Conservation (phyloP, 2,113 vertebrate species). For the Tupaia chinensis region DNA sequence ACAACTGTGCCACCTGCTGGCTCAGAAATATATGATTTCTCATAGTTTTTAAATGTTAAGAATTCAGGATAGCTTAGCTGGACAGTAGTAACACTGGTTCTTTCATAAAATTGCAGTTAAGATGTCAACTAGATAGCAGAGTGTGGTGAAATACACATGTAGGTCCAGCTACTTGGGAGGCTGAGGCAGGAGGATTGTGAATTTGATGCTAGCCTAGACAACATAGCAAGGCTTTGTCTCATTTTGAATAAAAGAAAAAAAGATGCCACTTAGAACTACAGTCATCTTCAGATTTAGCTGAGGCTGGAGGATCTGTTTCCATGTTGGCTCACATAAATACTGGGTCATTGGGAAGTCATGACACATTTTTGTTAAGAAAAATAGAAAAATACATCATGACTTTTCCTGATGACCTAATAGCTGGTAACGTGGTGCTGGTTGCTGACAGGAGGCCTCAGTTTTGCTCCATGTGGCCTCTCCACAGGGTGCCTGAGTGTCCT, state of each 20-base stretch:
- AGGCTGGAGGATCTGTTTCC: neutral
- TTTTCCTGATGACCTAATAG: no score
- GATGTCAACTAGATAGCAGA: neutral
- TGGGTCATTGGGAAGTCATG: no score
- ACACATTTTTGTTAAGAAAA: no score
- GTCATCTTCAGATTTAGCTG: neutral
- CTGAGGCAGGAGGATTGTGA: no score
- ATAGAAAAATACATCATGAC: no score
- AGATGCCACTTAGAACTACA: neutral
- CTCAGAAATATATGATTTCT: neutral
- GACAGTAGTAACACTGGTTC: neutral
- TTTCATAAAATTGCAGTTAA: neutral
- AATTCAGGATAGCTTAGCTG: neutral
- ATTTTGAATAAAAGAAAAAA: no score
- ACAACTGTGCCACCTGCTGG: no score
- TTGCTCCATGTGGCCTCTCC: neutral
- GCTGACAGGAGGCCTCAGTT: neutral
- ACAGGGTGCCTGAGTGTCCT: no score
- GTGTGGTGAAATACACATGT: no score
- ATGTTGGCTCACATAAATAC: neutral
- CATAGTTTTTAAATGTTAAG: neutral
- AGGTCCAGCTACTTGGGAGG: no score
- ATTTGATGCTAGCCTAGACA: no score
- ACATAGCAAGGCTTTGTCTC: no score
- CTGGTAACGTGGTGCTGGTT: neutral